A percentile compares a stretch with the other conserved stretches of the same genome.
phyloP scores from a whole-genome alignment of 1,140 invertebrate genomes.

The Drosophila subobscura region DNA sequence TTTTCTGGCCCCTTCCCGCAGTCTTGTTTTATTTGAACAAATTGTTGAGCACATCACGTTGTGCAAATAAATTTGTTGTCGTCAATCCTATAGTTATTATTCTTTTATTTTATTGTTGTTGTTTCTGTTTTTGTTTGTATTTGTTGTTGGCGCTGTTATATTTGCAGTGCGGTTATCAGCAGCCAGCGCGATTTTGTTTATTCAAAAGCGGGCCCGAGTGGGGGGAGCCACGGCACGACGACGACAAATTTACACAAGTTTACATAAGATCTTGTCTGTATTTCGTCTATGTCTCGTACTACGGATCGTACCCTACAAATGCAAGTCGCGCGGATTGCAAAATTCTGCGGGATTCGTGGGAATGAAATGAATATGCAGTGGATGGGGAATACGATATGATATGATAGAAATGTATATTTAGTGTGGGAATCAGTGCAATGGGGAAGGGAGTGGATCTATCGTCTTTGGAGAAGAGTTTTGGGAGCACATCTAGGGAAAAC shows the following conservation, averaged over 20 bases:
- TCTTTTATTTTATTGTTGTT: constrained; percentile 44
- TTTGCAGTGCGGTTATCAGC: constrained; percentile 64
- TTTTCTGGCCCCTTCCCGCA: constrained; percentile 6
- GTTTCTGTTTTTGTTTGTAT: constrained; percentile 34
- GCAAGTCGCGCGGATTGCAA: too few species aligned
- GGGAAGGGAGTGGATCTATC: too few species aligned
- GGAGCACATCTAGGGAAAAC: too few species aligned
- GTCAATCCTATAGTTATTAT: too few species aligned
- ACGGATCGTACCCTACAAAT: too few species aligned
- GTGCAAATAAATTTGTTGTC: constrained; percentile 46
- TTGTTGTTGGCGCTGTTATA: constrained; percentile 11
- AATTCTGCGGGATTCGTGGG: too few species aligned
- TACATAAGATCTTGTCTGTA: constrained; percentile 38
- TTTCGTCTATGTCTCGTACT: constrained; percentile 3
- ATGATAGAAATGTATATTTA: too few species aligned
- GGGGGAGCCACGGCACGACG: constrained; percentile 31
- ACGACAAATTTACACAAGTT: constrained; percentile 58
- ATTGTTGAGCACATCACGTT: constrained; percentile 56
- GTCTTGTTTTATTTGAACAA: constrained; percentile 45
- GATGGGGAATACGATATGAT: too few species aligned
- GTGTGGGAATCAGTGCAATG: too few species aligned
- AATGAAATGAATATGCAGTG: too few species aligned
- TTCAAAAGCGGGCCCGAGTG: constrained; percentile 38
- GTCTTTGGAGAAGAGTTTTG: too few species aligned
- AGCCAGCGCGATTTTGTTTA: constrained; percentile 39